A percentile compares a stretch with the other conserved stretches of the same genome.
Evolutionary conservation across 2,888 invertebrate genomes (phyloP).

Genomic region (Melanchra persicariae): DNA sequence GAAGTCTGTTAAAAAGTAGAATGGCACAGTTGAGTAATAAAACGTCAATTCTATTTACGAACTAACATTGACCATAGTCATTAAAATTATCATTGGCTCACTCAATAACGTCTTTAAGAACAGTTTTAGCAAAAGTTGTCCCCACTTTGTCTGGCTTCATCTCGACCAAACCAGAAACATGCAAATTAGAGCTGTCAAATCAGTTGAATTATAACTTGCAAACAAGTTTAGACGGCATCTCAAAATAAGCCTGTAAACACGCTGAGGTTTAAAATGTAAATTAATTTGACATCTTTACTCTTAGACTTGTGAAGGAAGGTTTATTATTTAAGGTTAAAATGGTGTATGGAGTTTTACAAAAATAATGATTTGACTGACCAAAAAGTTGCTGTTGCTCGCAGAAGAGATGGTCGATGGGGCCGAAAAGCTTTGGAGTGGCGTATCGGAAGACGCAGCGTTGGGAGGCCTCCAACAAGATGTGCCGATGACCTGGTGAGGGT

Average conservation of each 20-base stretch:
- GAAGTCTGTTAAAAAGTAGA: no score
- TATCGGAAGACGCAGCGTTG: no score
- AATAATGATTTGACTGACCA: no score
- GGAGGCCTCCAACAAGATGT: no score
- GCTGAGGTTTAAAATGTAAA: constrained; percentile 17
- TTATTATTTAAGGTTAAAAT: background rate
- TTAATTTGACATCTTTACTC: constrained; percentile 23
- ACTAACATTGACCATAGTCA: no score
- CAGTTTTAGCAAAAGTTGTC: background rate
- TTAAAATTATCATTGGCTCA: no score
- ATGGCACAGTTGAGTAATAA: no score
- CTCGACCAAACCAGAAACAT: constrained; percentile 9
- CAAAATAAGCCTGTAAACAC: constrained; percentile 26
- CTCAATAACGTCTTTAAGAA: background rate
- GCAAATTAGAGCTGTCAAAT: constrained; percentile 29
- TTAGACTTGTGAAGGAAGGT: background rate
- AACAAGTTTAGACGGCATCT: constrained; percentile 22
- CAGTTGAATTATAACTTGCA: constrained; percentile 34
- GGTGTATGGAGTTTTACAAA: background rate
- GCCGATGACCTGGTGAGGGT: no score
- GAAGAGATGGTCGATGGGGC: no score
- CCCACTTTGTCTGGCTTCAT: background rate
- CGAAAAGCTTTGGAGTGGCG: no score
- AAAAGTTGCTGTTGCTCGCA: no score
- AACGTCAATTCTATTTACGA: no score